Evolutionary conservation across 2,888 invertebrate species (phyloP), one percentile per base, ranked within the genome.

Genomic region (Agrilus biguttatus): DNA sequence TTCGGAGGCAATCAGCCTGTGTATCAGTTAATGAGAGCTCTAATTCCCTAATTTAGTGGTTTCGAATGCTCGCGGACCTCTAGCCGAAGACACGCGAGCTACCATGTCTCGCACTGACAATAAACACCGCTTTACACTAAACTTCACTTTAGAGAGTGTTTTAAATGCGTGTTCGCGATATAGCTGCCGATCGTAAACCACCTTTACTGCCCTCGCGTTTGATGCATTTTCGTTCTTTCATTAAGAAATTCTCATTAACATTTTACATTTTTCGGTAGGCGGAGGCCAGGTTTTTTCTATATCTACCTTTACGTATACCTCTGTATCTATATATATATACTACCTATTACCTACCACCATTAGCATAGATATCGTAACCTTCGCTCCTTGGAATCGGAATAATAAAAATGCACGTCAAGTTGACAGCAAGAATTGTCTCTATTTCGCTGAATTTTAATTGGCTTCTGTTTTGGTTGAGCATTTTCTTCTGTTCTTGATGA

Each of bases 21-120:
- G 64, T 65, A 64, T 63, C 63, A 57, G 59, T 62, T 65, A 65
- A 65, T 64, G 64, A 64, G 64, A 55, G 57, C 53, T 54, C 61
- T 59, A 61, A 61, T 61, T 62, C 60, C 56, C 61, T 63, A 63
- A 65, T 65, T 63, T 58, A 57, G 58, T 56, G 54, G 58, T 60
- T 59, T 57, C 59, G 55, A 57, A 58, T 58, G 28, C 8, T 28
- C 28, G 57, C 49, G 44, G 43, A 36, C 53, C 48, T 49, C 53
- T 43, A 43, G 33, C 46, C 39, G 36, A 42, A 45, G 51, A 56
- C 56, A 56, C 56, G 57, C 56, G 54, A 56, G 53, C 51, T 45
- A 49, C 51, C 51, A 44, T 51, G 52, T 54, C 45, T 47, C 45
- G 49, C 49, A 48, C 42, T 39, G 28, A 44, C 45, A 44, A 45